Conservation (phyloP, 2,797 vertebrate species). For the Chelmon rostratus region DNA sequence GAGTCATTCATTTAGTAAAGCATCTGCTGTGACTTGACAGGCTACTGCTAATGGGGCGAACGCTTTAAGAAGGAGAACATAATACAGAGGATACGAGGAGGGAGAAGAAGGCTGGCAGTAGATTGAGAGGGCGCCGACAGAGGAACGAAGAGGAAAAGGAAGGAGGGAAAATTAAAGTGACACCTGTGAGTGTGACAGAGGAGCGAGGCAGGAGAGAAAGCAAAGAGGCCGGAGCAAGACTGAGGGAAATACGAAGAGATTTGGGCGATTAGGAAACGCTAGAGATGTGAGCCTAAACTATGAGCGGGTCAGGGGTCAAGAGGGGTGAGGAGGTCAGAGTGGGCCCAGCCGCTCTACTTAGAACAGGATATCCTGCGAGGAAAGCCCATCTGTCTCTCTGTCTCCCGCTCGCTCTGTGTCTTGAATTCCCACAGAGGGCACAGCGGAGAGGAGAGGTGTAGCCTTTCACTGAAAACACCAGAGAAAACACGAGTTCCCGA, state of each 20-base stretch:
- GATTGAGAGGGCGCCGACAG: conserved; percentile 11
- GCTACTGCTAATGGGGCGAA: not conserved
- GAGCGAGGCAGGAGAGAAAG: conserved; percentile 43
- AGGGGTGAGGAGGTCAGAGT: conserved; percentile 79
- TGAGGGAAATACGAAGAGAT: conserved; percentile 39
- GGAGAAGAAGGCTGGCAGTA: not conserved
- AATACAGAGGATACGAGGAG: conserved; percentile 3
- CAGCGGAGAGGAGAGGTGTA: conserved; percentile 63
- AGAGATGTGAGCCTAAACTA: conserved; percentile 66
- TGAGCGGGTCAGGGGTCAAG: conserved; percentile 78
- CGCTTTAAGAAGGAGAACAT: not conserved
- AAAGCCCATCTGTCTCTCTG: conserved; percentile 80
- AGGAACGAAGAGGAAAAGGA: conserved; percentile 31
- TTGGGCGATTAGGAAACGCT: conserved; percentile 61
- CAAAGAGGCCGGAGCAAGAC: conserved; percentile 24
- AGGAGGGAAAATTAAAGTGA: conserved; percentile 23
- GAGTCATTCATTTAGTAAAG: not conserved
- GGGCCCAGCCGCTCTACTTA: conserved; percentile 77
- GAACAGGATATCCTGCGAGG: conserved; percentile 84
- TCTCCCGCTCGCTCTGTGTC: conserved; percentile 37
- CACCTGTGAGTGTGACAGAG: conserved; percentile 55
- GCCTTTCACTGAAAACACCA: conserved; percentile 74
- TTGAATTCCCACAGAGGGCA: conserved; percentile 69
- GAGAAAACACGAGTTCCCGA: conserved; percentile 67
- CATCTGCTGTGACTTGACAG: not conserved